phyloP scores from a whole-genome alignment of 2,113 vertebrate genomes.

The Odontophorus gujanensis region DNA sequence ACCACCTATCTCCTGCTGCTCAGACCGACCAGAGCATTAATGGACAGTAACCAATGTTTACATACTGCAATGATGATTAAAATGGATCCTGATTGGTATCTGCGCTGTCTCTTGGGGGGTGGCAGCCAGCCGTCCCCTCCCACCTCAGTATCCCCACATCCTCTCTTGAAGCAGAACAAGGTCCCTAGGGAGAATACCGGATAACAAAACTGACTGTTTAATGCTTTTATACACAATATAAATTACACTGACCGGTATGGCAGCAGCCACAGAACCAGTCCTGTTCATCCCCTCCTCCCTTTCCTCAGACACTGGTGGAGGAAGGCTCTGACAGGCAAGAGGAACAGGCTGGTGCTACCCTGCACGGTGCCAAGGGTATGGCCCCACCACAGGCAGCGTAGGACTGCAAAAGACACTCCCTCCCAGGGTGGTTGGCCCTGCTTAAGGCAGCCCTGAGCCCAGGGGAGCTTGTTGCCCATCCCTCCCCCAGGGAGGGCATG shows the following conservation, averaged over 20 bases:
- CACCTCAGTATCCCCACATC: fast-evolving
- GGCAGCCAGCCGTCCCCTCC: not conserved
- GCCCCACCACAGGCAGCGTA: not conserved
- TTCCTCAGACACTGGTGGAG: not conserved
- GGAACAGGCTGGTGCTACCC: not conserved
- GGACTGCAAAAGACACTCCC: not conserved
- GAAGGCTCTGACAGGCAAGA: not conserved
- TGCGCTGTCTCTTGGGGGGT: not conserved
- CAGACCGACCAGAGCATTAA: slow-evolving; percentile 28
- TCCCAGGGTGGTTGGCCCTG: fast-evolving
- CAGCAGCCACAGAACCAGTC: slow-evolving; percentile 50
- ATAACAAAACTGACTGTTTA: slow-evolving; percentile 70
- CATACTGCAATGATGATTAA: slow-evolving; percentile 67
- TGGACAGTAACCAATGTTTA: slow-evolving; percentile 70
- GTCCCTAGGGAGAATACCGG: not conserved
- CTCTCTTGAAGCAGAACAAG: slow-evolving; percentile 2
- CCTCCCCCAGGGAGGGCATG: slow-evolving; percentile 42
- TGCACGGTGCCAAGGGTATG: fast-evolving
- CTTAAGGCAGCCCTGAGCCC: not conserved
- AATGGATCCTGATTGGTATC: slow-evolving; percentile 57
- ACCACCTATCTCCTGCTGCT: slow-evolving; percentile 57
- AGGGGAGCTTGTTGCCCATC: fast-evolving
- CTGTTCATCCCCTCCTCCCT: not conserved
- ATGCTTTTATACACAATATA: slow-evolving; percentile 78
- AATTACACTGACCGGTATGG: slow-evolving; percentile 69